phyloP scores from a whole-genome alignment of 2,888 invertebrate genomes.

The Athalia cordata region DNA sequence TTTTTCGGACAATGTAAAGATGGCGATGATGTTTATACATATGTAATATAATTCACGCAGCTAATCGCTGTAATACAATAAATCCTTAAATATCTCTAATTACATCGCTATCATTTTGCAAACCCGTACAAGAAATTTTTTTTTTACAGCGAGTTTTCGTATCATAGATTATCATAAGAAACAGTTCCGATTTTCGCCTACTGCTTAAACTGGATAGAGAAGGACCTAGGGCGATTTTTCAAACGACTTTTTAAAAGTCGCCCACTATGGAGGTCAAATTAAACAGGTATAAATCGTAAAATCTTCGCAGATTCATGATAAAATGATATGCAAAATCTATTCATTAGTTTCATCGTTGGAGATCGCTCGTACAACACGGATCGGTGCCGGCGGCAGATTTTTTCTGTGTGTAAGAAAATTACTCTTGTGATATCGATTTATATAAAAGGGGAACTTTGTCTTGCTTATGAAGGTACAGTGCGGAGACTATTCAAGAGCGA shows the following conservation, averaged over 20 bases:
- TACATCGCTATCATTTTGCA: background rate
- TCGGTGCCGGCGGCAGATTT: background rate
- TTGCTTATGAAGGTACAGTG: background rate
- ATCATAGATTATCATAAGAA: too few relatives aligned
- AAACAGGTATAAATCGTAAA: too few relatives aligned
- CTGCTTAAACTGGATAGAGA: too few relatives aligned
- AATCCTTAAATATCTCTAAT: conserved; percentile 44
- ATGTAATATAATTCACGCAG: conserved; percentile 66
- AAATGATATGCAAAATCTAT: too few relatives aligned
- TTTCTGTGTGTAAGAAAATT: conserved; percentile 19
- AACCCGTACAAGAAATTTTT: background rate
- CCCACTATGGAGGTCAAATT: too few relatives aligned
- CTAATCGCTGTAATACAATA: conserved; percentile 38
- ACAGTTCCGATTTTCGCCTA: too few relatives aligned
- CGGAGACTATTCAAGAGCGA: background rate
- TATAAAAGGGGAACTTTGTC: too few relatives aligned
- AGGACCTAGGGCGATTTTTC: too few relatives aligned
- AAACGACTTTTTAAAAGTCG: too few relatives aligned
- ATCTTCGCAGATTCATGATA: too few relatives aligned
- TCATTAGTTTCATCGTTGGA: background rate
- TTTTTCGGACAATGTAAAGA: conserved; percentile 61
- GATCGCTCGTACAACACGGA: background rate
- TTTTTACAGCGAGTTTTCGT: too few relatives aligned
- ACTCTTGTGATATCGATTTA: conserved; percentile 5
- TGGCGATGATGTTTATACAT: conserved; percentile 70